Evolutionary conservation across 2,888 invertebrate species (phyloP).

Genomic region (Eremobia ochroleuca): DNA sequence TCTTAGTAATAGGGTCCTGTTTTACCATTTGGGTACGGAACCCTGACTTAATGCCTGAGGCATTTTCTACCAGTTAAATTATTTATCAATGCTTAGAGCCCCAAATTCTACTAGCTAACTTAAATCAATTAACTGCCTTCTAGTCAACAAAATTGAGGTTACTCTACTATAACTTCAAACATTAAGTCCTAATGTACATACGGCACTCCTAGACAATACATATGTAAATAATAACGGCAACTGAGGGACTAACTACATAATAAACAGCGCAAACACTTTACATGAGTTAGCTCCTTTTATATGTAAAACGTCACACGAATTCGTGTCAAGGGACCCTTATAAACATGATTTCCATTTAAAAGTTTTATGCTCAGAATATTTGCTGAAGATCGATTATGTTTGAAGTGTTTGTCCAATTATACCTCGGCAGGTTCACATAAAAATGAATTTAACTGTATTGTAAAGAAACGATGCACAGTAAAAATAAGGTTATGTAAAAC

Average conservation of each 20-base stretch:
- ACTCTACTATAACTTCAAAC: constrained; percentile 33
- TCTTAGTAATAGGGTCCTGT: no score
- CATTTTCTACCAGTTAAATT: not conserved
- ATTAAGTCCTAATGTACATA: constrained; percentile 21
- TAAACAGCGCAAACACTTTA: constrained; percentile 53
- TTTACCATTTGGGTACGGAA: no score
- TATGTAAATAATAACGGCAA: constrained; percentile 49
- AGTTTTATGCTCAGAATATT: constrained; percentile 44
- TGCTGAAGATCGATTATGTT: constrained; percentile 49
- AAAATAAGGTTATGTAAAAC: not conserved
- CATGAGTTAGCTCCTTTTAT: constrained; percentile 56
- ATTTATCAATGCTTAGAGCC: not conserved
- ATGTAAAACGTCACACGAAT: constrained; percentile 62
- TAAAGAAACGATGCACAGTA: not conserved
- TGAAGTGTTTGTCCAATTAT: constrained; percentile 28
- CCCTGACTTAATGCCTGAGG: not conserved
- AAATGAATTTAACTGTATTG: not conserved
- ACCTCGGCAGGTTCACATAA: not conserved
- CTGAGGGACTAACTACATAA: constrained; percentile 45
- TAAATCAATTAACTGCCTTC: constrained; percentile 21
- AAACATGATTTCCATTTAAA: constrained; percentile 61
- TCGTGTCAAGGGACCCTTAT: constrained; percentile 64
- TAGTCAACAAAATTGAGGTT: constrained; percentile 19
- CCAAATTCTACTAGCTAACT: constrained; percentile 22
- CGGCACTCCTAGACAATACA: constrained; percentile 44